A percentile compares a stretch with the other conserved stretches of the same genome.
phyloP scores from a whole-genome alignment of 2,113 vertebrate genomes.

The Connochaetes taurinus region DNA sequence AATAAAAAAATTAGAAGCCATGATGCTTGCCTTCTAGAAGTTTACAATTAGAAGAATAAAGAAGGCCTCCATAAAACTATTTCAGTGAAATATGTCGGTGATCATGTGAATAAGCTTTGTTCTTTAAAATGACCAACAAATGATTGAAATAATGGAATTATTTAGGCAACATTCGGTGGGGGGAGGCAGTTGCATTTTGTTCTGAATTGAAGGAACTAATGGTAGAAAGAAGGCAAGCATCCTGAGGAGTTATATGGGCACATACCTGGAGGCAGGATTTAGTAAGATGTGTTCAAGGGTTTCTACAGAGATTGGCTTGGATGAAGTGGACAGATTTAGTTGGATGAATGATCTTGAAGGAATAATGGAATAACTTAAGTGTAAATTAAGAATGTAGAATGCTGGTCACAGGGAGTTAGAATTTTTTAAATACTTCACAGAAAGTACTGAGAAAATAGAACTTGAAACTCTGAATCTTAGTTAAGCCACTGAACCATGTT shows the following conservation, averaged over 20 bases:
- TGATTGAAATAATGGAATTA: not conserved
- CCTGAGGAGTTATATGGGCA: not conserved
- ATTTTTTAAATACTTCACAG: not conserved
- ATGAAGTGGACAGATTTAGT: not conserved
- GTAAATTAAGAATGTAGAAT: constrained; percentile 12
- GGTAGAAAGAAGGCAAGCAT: not conserved
- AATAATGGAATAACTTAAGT: not conserved
- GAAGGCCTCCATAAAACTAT: not conserved
- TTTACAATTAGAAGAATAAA: not conserved
- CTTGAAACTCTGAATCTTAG: constrained; percentile 36
- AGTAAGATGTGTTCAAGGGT: not conserved
- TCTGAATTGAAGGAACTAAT: not conserved
- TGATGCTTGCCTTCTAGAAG: not conserved
- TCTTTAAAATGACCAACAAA: not conserved
- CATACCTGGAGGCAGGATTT: not conserved
- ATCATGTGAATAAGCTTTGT: not conserved
- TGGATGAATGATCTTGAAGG: not conserved
- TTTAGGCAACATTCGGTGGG: not conserved
- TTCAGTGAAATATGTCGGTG: not conserved
- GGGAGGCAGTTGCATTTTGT: not conserved
- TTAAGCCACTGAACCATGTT: constrained; percentile 1
- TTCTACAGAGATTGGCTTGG: not conserved
- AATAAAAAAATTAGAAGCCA: not conserved
- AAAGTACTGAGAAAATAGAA: constrained; percentile 15
- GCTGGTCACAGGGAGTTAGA: constrained; percentile 3